Base-by-base conservation (phyloP, 1,140 invertebrate species). In the Drosophila subobscura region DNA sequence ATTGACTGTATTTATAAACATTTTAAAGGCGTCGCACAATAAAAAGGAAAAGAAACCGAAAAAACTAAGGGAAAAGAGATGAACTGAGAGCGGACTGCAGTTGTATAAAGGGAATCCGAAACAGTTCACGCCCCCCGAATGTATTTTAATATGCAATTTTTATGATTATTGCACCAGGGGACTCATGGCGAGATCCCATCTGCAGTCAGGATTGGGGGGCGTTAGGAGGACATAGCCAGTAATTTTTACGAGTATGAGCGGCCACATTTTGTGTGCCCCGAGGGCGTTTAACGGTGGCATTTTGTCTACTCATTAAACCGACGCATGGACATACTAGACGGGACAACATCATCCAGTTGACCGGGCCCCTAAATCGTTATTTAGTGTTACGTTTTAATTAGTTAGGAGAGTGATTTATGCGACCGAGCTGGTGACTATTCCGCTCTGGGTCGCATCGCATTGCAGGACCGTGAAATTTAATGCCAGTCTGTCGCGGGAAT, bases 1-100 rank as follows among this genome's bases (percentile, higher is more conserved):
- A 88, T 88, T 88, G 83, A 83, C 83, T 88, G 75, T 84, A 88
- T 88, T 89, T 88, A 89, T 88, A 88, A 88, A 88, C 83, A 88
- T 76, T 86, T 85, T 68, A 68, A 75, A 71, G 65, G 64, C 73
- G 44, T 49, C 55, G 67, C 80, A 59, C 40, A 76, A 75, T 71
- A 74, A 74, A 64, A 72, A 67, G 4, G 25, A 27, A 58, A 56
- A 41, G 23, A 37, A 20, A 20, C 16, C 16, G 16, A 29, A 20
- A 33, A 23, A 41, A 29, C 27, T 16, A 16, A 40, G 8, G 45
- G 16, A 59, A 23, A 47, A 29, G 12, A 41, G 46, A 29, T 12
- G 57, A n/a, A n/a, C 44, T 37, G 33, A 4, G 33, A 12, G 33
- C 16, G 0, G 16, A 20, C 16, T 20, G 16, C 16, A 20, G 16